phyloP scores from a whole-genome alignment of 2,113 vertebrate species.

The Nannospalax galili region DNA sequence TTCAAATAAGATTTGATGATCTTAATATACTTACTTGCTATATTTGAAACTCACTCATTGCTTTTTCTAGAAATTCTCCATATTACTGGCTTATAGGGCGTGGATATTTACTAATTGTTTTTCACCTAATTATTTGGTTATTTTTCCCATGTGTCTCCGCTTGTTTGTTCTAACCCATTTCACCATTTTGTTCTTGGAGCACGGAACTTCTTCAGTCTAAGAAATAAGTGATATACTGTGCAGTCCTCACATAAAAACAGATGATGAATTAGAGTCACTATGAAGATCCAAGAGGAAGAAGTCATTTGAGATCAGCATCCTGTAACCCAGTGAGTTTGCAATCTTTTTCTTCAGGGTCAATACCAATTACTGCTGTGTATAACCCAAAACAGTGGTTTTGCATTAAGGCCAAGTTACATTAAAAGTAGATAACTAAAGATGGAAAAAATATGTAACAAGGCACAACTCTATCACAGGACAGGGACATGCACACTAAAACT shows the following conservation, averaged over 20 bases:
- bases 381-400: background rate
- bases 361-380: background rate
- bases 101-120: background rate
- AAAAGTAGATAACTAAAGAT: conserved; percentile 4
- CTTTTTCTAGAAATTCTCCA: conserved; percentile 6
- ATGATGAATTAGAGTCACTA: background rate
- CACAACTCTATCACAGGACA: background rate
- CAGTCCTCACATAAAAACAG: background rate
- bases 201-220: background rate
- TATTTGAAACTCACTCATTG: background rate
- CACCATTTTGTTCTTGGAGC: background rate
- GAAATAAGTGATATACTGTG: background rate
- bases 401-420: background rate
- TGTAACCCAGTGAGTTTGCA: no score
- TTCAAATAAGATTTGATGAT: background rate
- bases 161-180: background rate
- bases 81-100: background rate
- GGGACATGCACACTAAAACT: background rate
- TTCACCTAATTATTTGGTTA: background rate
- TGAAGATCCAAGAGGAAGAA: background rate
- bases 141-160: background rate
- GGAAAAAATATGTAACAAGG: background rate
- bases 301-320: no score
- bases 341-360: background rate
- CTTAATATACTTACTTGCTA: background rate